Percentiles rank a stretch among this genome's conserved stretches.
These are phyloP conservation scores for Leptinotarsa tumamoca DNA, from an alignment of 2,888 invertebrate genomes.

Conservation along the genomic window DNA sequence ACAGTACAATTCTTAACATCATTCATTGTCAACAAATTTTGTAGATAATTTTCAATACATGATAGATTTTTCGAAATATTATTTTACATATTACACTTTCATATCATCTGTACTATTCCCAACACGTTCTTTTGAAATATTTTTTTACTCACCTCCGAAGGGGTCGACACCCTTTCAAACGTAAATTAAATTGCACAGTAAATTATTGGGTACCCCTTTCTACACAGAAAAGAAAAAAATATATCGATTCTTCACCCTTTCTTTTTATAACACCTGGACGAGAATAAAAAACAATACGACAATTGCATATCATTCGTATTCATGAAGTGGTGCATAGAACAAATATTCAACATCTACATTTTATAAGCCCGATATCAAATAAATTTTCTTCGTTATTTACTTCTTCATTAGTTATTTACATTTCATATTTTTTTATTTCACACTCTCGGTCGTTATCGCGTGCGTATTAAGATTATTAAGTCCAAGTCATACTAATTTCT, in stretches of 20 bases:
- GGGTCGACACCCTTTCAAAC: conserved; percentile 10
- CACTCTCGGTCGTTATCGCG: conserved; percentile 39
- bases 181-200: conserved; percentile 26
- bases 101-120: neutral
- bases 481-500: conserved; percentile 43
- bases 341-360: conserved; percentile 35
- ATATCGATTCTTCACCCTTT: conserved; percentile 7
- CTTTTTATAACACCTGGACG: conserved; percentile 30
- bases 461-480: conserved; percentile 28
- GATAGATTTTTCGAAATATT: too few relatives aligned
- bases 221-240: conserved; percentile 14
- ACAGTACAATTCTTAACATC: too few relatives aligned
- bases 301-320: conserved; percentile 18
- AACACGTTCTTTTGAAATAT: neutral
- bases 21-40: too few relatives aligned
- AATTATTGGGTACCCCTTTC: conserved; percentile 25
- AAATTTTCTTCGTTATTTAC: conserved; percentile 44
- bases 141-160: neutral
- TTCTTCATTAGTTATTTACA: conserved; percentile 45
- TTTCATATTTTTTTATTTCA: conserved; percentile 45
- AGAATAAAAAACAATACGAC: conserved; percentile 29
- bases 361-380: conserved; percentile 38
- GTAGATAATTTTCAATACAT: too few relatives aligned
- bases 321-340: conserved; percentile 29
- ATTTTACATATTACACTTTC: too few relatives aligned